Conservation (phyloP, 1,140 invertebrate species). For the Drosophila kanapiae region DNA sequence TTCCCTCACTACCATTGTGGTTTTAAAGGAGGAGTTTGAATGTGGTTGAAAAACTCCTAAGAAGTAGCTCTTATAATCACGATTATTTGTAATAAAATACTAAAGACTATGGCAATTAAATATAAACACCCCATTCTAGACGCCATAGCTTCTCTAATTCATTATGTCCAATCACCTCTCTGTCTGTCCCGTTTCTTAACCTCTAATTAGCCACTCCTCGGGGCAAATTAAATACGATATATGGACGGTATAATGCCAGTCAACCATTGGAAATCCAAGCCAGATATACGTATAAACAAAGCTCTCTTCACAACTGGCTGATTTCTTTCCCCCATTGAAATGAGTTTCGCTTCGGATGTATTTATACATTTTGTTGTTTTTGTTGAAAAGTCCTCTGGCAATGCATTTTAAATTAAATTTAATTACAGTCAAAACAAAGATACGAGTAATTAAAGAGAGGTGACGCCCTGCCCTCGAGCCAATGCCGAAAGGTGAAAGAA, state of each 20-base stretch:
- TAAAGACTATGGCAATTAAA: neutral
- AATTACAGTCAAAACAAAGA: conserved; percentile 57
- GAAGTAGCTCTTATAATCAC: neutral
- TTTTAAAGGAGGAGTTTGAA: neutral
- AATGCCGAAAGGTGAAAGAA: conserved; percentile 72
- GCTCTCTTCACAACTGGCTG: conserved; percentile 69
- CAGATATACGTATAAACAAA: conserved; percentile 52
- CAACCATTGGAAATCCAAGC: conserved; percentile 62
- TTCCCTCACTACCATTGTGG: conserved; percentile 10
- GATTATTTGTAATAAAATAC: neutral
- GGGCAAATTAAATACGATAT: conserved; percentile 22
- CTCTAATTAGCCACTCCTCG: conserved; percentile 47
- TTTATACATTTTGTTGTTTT: conserved; percentile 9
- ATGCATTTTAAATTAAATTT: conserved; percentile 44
- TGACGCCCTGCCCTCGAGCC: conserved; percentile 10
- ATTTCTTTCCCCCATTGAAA: conserved; percentile 51
- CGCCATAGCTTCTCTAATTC: neutral
- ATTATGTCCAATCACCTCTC: conserved; percentile 3
- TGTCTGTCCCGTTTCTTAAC: conserved; percentile 11
- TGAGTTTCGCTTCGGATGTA: conserved; percentile 47
- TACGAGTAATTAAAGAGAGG: conserved; percentile 47
- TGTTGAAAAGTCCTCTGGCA: conserved; percentile 26
- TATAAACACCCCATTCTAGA: neutral
- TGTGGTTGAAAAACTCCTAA: too few relatives aligned
- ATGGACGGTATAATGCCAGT: conserved; percentile 18